phyloP scores from a whole-genome alignment of 1,140 invertebrate genomes.

The Brachionus sp. region DNA sequence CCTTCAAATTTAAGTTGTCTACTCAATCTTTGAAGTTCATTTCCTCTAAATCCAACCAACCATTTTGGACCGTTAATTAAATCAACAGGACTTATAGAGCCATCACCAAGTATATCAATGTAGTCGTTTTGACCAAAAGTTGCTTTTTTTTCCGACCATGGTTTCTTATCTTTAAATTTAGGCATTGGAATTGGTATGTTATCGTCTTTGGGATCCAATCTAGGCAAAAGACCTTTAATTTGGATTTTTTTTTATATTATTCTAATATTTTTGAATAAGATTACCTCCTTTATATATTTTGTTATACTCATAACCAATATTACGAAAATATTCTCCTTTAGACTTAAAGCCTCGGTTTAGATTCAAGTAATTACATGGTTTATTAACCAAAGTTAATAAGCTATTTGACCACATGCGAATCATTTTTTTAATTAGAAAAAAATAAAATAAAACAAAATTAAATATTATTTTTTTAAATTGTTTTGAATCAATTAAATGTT shows the following conservation, averaged over 20 bases:
- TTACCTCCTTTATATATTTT: slow-evolving; percentile 38
- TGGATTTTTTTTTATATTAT: neutral
- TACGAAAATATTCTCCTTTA: slow-evolving; percentile 33
- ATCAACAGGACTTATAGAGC: slow-evolving; percentile 72
- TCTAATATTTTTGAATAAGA: neutral
- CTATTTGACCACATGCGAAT: neutral
- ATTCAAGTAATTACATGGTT: neutral
- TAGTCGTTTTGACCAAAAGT: slow-evolving; percentile 93
- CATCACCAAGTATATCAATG: slow-evolving; percentile 82
- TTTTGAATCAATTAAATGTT: too few relatives aligned
- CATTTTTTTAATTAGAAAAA: neutral
- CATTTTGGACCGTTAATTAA: slow-evolving; percentile 77
- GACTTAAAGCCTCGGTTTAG: slow-evolving; percentile 4
- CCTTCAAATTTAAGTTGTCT: slow-evolving; percentile 51
- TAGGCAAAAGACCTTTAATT: slow-evolving; percentile 29
- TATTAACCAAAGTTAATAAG: neutral
- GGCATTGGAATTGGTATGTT: slow-evolving; percentile 61
- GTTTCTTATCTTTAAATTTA: slow-evolving; percentile 68
- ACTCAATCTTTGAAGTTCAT: slow-evolving; percentile 64
- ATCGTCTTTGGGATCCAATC: slow-evolving; percentile 1
- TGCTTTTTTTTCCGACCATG: slow-evolving; percentile 72
- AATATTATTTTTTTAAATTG: too few relatives aligned
- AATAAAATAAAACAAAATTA: neutral
- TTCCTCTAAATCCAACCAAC: slow-evolving; percentile 79
- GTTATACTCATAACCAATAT: slow-evolving; percentile 13